These are phyloP conservation scores for Drosophila pruinosa DNA, from an alignment of 1,140 invertebrate genomes.

Conservation along the genomic window DNA sequence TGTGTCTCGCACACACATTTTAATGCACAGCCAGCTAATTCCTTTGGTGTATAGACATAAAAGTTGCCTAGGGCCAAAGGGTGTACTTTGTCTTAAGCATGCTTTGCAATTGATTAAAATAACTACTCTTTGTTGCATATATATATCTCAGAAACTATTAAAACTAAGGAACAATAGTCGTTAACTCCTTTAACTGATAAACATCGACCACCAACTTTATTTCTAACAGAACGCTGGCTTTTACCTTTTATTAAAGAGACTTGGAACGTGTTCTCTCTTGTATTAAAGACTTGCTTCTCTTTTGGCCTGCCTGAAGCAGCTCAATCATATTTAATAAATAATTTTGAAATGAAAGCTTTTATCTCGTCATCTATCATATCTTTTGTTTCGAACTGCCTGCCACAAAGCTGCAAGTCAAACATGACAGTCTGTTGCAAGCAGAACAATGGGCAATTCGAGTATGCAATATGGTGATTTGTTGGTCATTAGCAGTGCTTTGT, in stretches of 20 bases:
- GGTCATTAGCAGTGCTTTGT: constrained; percentile 18
- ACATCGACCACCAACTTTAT: too few species aligned
- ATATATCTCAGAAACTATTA: too few species aligned
- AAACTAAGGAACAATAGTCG: too few species aligned
- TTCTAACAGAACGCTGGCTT: too few species aligned
- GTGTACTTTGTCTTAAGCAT: background rate
- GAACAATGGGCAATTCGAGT: constrained; percentile 37
- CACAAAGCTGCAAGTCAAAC: constrained; percentile 60
- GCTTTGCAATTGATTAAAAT: background rate
- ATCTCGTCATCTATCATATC: background rate
- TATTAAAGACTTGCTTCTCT: too few species aligned
- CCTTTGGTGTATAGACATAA: background rate
- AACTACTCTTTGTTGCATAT: background rate
- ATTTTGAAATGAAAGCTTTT: background rate
- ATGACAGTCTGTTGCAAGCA: constrained; percentile 13
- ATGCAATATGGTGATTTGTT: constrained; percentile 17
- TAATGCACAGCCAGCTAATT: background rate
- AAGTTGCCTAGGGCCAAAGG: background rate
- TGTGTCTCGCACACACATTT: background rate
- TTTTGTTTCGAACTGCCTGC: background rate
- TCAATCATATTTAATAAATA: background rate
- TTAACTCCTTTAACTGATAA: background rate
- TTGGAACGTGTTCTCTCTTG: too few species aligned
- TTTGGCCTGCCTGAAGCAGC: background rate
- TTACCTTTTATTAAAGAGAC: too few species aligned